Base-by-base conservation (phyloP, 2,888 invertebrate species). In the Campoletis raptor region DNA sequence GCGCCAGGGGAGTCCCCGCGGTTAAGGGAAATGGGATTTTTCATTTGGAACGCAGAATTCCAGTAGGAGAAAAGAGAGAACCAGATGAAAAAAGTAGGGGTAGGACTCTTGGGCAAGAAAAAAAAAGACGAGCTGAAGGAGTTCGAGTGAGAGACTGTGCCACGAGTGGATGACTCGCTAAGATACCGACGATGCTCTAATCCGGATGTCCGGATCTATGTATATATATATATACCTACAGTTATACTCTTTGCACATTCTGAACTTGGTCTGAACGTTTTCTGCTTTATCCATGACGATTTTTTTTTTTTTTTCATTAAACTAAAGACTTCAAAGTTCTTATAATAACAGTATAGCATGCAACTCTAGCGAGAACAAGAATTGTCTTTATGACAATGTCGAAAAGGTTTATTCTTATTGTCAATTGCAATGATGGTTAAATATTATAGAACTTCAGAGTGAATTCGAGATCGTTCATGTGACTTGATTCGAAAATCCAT, bases 1-100 rank as follows among this genome's bases (percentile, higher is more conserved):
- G 81, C 30, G 90, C 91, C 91, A 91, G 88, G 72, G 88, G 88
- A 87, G 87, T 88, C 85, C 89, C 84, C 82, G 88, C 86, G 90
- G 90, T 90, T 89, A 87, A 88, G 88, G 88, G 89, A 90, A 89
- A 90, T 90, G 84, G 89, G 90, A 91, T 91, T 91, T 92, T 92
- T 90, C 90, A 91, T 90, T 88, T 89, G 88, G 87, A 90, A 90
- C 89, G 90, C 88, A 85, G 81, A 88, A 89, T 87, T 86, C 87
- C 78, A 87, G 80, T 61, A 48, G 82, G 70, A 73, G 81, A 48
- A 80, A 80, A 83, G 74, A 66, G 37, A 42, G 72, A 21, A 54
- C n/a, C 30, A 42, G 48, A 64, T 36, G 24, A 37, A 37, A 67
- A 61, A 45, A 10, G 48, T 73, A 18, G 72, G 66, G 40, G 64